These are phyloP conservation scores for Saccostrea cuccullata DNA, from an alignment of 1,140 invertebrate species.

Conservation along the genomic window DNA sequence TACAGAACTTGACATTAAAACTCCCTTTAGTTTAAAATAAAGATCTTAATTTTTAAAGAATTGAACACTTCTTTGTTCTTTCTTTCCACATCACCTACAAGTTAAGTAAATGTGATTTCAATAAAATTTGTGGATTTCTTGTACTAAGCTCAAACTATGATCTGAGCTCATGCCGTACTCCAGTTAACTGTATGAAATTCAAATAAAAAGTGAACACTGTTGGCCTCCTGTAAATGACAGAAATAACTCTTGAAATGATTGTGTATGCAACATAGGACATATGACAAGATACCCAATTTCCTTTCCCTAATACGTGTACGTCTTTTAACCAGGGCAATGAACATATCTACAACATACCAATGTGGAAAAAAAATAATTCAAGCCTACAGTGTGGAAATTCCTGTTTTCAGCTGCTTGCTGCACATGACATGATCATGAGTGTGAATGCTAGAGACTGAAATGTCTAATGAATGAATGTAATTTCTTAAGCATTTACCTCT, in stretches of 20 bases:
- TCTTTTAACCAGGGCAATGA: neutral
- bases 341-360: neutral
- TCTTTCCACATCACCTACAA: neutral
- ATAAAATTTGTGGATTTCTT: neutral
- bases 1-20: conserved; percentile 32
- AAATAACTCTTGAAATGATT: neutral
- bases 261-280: neutral
- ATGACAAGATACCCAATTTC: neutral
- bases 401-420: neutral
- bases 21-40: neutral
- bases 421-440: no score
- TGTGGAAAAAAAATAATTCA: neutral
- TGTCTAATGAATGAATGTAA: no score
- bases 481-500: no score
- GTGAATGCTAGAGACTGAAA: no score
- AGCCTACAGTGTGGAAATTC: neutral
- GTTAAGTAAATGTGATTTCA: neutral
- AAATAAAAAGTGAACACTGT: neutral
- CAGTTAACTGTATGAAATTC: conserved; percentile 13
- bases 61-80: neutral
- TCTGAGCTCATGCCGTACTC: neutral
- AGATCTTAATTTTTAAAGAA: neutral
- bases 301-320: neutral
- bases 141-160: neutral
- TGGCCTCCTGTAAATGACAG: conserved; percentile 16